A percentile compares a stretch with the other conserved stretches of the same genome.
Evolutionary conservation across 1,140 invertebrate species (phyloP).

Genomic region (Megalopta genalis): DNA sequence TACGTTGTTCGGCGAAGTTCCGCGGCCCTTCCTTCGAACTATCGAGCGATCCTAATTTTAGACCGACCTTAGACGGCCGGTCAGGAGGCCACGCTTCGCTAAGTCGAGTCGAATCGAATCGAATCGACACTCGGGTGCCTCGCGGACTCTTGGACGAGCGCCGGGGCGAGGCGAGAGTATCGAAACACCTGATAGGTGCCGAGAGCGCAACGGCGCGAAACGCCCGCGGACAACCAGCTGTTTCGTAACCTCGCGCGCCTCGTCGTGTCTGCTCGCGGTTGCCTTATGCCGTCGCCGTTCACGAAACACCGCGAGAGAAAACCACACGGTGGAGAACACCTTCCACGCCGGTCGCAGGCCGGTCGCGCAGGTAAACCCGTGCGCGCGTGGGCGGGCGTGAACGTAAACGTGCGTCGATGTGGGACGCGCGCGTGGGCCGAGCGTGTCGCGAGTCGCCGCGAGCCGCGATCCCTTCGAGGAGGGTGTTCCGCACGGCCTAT

Average conservation of each 20-base stretch:
- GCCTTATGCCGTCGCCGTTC: no score
- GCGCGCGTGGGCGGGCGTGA: no score
- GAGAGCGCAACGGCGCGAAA: constrained; percentile 30
- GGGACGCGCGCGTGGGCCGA: constrained; percentile 34
- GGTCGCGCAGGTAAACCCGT: no score
- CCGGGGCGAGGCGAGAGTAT: constrained; percentile 21
- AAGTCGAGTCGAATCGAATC: not conserved
- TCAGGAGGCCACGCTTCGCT: constrained; percentile 31
- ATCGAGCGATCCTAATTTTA: constrained; percentile 47
- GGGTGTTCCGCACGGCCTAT: constrained; percentile 38
- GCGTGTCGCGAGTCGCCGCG: not conserved
- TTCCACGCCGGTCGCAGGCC: no score
- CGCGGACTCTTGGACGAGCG: not conserved
- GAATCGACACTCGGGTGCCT: no score
- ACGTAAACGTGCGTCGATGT: constrained; percentile 1
- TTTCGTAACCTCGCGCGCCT: constrained; percentile 29
- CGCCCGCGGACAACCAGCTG: constrained; percentile 41
- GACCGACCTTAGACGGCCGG: constrained; percentile 32
- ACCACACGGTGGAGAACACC: no score
- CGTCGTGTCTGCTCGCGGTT: no score
- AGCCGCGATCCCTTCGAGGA: not conserved
- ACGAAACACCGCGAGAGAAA: no score
- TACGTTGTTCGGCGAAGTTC: not conserved
- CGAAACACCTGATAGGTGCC: constrained; percentile 47
- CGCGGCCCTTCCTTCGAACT: constrained; percentile 41